Base-by-base conservation (phyloP, 2,888 invertebrate species). In the Helicoverpa assulta region DNA sequence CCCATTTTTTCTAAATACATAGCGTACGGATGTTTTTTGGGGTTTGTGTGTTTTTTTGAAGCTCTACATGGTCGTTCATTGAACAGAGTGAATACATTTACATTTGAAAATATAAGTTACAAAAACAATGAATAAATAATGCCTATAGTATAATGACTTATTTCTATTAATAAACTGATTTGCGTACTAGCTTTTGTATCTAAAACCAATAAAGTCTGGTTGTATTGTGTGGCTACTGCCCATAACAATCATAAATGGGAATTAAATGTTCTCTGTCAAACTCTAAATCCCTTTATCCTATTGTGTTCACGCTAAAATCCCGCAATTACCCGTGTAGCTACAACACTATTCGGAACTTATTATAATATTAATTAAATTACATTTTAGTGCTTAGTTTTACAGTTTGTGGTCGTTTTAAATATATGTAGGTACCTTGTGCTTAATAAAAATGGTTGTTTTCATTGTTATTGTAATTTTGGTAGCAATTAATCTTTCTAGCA, bases 331-430 rank as follows among this genome's bases (percentile, higher is more conserved):
- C 75, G 62, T 26, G 70, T 50, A 58, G 43, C 47, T 54, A 76
- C 83, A 76, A 51, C 83, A 81, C 82, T 81, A 81, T 47, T 55
- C 12, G 50, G 37, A 69, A 67, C 67, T 76, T 80, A 74, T 83
- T 78, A 78, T 70, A 81, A 80, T 83, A 80, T 81, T 83, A 83
- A 83, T 83, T 81, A 71, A 76, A 80, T 80, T 67, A 80, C 76
- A 57, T 70, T 83, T 73, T 76, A 83, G 73, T 74, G 73, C 69
- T 71, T 78, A 80, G 80, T 70, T 71, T 58, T 70, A 80, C 68
- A 67, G 72, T 72, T 65, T 56, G 61, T 57, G 21, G 58, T 71
- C 62, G 67, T 73, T 74, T 74, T 81, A 66, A 57, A 73, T 61
- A 64, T 59, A 74, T 59, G n/a, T n/a, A n/a, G n/a, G n/a, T n/a